Conservation (phyloP, 2,113 vertebrate species). For the Xenus cinereus region DNA sequence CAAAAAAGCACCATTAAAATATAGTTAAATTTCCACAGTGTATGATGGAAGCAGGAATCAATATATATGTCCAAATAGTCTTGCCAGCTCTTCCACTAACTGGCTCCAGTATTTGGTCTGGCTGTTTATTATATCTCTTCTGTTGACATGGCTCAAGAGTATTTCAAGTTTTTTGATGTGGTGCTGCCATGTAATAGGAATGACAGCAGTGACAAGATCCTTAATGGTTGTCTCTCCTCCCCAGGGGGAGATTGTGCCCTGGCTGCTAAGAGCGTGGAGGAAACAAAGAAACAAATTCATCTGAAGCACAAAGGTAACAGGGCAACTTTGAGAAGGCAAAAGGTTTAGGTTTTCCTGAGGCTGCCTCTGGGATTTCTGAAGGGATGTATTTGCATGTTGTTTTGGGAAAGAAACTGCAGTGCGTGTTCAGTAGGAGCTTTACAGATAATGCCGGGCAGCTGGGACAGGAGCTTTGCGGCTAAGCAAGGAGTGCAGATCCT, state of each 20-base stretch:
- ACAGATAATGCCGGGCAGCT: neutral
- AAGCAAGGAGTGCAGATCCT: neutral
- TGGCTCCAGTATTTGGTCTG: neutral
- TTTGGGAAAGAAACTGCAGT: neutral
- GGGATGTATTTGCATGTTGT: neutral
- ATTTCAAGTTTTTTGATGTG: neutral
- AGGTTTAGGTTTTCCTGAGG: neutral
- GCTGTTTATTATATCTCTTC: neutral
- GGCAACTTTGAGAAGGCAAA: neutral
- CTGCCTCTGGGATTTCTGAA: neutral
- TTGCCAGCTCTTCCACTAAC: neutral
- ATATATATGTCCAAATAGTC: neutral
- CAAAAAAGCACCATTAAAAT: neutral
- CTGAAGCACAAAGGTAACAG: conserved; percentile 24
- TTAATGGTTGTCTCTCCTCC: neutral
- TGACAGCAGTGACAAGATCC: neutral
- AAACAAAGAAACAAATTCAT: neutral
- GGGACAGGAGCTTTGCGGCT: neutral
- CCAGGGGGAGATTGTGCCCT: conserved; percentile 71
- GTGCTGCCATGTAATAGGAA: neutral
- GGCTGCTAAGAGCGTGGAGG: neutral
- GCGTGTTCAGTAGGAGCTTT: neutral
- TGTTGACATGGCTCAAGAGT: neutral
- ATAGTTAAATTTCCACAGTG: neutral
- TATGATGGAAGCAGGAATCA: neutral